Evolutionary conservation across 2,888 invertebrate species (phyloP), one percentile per base, ranked within the genome.

Genomic region (Leptura quadrifasciata): DNA sequence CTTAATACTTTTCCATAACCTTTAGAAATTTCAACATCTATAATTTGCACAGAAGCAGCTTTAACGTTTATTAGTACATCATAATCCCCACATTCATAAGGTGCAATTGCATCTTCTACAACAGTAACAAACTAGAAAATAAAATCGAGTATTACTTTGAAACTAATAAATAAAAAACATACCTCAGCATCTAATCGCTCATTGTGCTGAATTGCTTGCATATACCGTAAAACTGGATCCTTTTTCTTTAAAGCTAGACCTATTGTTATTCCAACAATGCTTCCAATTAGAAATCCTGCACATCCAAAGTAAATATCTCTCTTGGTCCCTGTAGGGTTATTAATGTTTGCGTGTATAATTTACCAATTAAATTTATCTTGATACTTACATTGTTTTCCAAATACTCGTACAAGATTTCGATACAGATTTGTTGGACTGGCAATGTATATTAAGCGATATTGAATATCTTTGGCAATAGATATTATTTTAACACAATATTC

Each of bases 61-160:
- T 92, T 92, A 1, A 93, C 93, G 89, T 91, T 91, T 55, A 93
- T 89, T 73, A 93, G 85, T 64, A 93, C 87, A 76, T 93, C 92
- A 84, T 92, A 90, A 0, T 91, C 89, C 47, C 87, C 88, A 80
- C 90, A 89, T 61, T 91, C 89, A 57, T 87, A 87, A 20, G 93
- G 93, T 74, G 91, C 90, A 83, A 89, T 88, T 18, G 89, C 89
- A 83, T 92, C 91, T 80, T 93, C 92, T 73, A 91, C 89, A 78
- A 91, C 86, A 58, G 90, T 88, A 58, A 91, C 90, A 63, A 91
- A 90, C 92, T 93, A 80, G 63, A 86, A 85, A 72, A 73, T 71
- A 81, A 52, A 60, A 35, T 2, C 31, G 18, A 35, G 39, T 74
- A 71, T 72, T 68, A 73, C 61, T 64, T 64, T 54, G 21, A 35